Evolutionary conservation across 2,113 vertebrate species (phyloP), one percentile per base, ranked within the genome.

Genomic region (Vireo altiloquus): DNA sequence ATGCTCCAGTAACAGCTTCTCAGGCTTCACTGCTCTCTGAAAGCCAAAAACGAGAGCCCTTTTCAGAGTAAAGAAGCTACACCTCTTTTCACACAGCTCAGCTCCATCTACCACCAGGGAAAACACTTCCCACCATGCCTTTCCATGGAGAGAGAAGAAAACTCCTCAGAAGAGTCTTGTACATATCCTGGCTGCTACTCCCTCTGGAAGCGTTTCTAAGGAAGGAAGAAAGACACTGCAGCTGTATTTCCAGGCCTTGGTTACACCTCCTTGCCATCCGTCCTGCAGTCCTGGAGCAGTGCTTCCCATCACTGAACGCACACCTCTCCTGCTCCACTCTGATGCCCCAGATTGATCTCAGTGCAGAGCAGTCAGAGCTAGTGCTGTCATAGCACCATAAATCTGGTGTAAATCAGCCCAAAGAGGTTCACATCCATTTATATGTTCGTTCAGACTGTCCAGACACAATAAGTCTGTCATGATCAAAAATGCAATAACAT

Each of bases 401-500:
- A 87, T 37, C 46, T 30, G 53, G n/a, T 46, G 40, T 35, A 82
- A 68, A 76, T 50, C 78, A 92, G 47, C 71, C 68, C 8, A 4
- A 77, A 88, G 70, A 94, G 22, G 7, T 69, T 82, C 84, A 37
- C 59, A 75, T 79, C 68, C 47, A 47, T 61, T 82, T 44, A 44
- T 13, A 15, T 46, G 52, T 69, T 82, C 49, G 6, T 83, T 89
- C 68, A 60, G 49, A 66, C 53, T 86, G 61, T 40, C 75, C 91
- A 90, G 65, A 78, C 30, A 16, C 82, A 90, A 72, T 90, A 90
- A 96, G n/a, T 11, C 84, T 85, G 65, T 54, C 64, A 72, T 85
- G 89, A 94, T 71, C 82, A 91, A 87, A 92, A 90, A 76, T 33
- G 64, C 60, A 94, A 64, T 69, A 66, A 31, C 4, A 6, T 82